These are phyloP conservation scores for Acronicta psi DNA, from an alignment of 2,888 invertebrate genomes.

Conservation along the genomic window DNA sequence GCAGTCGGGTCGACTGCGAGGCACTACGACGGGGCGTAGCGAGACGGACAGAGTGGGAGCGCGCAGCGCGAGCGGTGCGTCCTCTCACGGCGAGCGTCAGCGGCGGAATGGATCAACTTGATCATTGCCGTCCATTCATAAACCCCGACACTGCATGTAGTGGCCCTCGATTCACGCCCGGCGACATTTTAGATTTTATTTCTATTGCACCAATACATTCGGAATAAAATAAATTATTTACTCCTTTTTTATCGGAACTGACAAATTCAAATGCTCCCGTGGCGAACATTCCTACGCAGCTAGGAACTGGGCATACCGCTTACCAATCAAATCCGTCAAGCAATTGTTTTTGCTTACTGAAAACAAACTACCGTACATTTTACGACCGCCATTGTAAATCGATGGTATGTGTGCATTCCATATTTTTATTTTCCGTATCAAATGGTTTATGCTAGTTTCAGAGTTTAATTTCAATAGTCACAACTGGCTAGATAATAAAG, in stretches of 20 bases:
- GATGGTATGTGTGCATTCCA: constrained; percentile 27
- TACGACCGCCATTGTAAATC: constrained; percentile 40
- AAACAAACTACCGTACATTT: constrained; percentile 29
- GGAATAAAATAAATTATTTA: constrained; percentile 37
- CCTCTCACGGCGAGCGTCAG: too few relatives aligned
- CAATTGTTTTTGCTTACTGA: constrained; percentile 44
- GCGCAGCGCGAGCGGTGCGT: too few relatives aligned
- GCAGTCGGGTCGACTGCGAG: too few relatives aligned
- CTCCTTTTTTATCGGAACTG: constrained; percentile 33
- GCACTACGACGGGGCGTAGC: too few relatives aligned
- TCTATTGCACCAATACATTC: constrained; percentile 33
- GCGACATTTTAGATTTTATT: constrained; percentile 48
- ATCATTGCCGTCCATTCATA: constrained; percentile 47
- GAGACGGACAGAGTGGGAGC: too few relatives aligned
- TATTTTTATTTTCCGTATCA: constrained; percentile 22
- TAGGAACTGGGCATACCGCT: constrained; percentile 42
- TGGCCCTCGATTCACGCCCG: constrained; percentile 25
- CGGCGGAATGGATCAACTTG: constrained; percentile 60
- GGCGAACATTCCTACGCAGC: constrained; percentile 27
- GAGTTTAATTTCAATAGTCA: constrained; percentile 14
- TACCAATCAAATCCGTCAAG: constrained; percentile 41
- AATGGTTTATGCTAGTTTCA: constrained; percentile 18
- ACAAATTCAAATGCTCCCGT: constrained; percentile 28
- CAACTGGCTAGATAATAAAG: constrained; percentile 38
- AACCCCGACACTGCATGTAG: constrained; percentile 27